These are phyloP conservation scores for Pseudeuparius sepicola DNA, from an alignment of 2,888 invertebrate genomes.

Conservation along the genomic window DNA sequence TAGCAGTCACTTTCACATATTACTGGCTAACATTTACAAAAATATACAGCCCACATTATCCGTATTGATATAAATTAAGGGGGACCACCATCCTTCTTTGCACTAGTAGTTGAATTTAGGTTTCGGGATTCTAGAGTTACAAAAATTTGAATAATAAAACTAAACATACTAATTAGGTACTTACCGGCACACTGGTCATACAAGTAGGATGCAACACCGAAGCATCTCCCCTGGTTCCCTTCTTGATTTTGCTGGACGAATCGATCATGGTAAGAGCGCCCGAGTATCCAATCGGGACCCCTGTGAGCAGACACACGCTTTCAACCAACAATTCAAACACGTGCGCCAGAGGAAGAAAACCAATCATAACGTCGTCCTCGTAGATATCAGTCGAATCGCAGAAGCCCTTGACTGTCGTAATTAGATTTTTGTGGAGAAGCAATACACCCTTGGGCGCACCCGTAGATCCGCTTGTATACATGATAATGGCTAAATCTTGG, in stretches of 20 bases:
- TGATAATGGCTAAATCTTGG: conserved; percentile 86
- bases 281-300: conserved; percentile 92
- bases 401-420: conserved; percentile 70
- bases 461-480: conserved; percentile 98
- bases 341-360: conserved; percentile 93
- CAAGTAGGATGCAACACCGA: conserved; percentile 84
- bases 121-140: too few species aligned
- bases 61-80: too few species aligned
- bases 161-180: too few species aligned
- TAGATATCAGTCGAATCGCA: conserved; percentile 65
- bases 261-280: conserved; percentile 90
- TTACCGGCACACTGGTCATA: conserved; percentile 92
- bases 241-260: conserved; percentile 90
- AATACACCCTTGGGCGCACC: conserved; percentile 89
- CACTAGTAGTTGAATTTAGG: too few species aligned
- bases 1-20: too few species aligned
- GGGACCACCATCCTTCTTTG: too few species aligned
- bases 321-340: conserved; percentile 94
- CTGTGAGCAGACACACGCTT: conserved; percentile 70
- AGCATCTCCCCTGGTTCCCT: conserved; percentile 90
- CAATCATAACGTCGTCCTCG: conserved; percentile 77
- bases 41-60: too few species aligned
- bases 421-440: conserved; percentile 71
- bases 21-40: too few species aligned
- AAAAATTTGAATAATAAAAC: too few species aligned